Evolutionary conservation across 2,888 invertebrate species (phyloP).

Genomic region (Blastobasis adustella): DNA sequence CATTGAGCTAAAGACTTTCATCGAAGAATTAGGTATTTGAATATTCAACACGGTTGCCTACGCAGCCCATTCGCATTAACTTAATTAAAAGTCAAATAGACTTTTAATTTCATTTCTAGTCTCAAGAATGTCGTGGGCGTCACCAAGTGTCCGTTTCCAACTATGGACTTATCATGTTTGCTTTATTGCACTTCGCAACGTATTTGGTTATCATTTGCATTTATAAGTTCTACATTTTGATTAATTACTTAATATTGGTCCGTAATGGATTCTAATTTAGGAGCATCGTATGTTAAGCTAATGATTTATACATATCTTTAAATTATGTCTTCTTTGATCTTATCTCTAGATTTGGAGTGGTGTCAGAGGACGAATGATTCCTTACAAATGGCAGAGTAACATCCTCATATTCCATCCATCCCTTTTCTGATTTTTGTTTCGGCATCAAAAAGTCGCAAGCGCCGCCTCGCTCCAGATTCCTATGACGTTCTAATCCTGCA

Average conservation of each 20-base stretch:
- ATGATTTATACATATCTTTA: conserved; percentile 4
- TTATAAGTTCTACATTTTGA: conserved; percentile 22
- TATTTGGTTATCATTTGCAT: conserved; percentile 33
- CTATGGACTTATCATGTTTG: conserved; percentile 25
- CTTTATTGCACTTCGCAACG: conserved; percentile 38
- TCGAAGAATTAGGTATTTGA: not conserved
- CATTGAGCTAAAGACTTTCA: not conserved
- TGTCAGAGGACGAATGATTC: conserved; percentile 24
- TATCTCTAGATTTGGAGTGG: conserved; percentile 9
- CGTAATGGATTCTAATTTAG: conserved; percentile 5
- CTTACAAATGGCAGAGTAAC: conserved; percentile 49
- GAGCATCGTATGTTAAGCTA: not conserved
- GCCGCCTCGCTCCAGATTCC: conserved; percentile 27
- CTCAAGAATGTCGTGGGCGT: conserved; percentile 7
- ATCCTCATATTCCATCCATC: conserved; percentile 31
- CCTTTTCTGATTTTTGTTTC: conserved; percentile 28
- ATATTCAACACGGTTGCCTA: conserved; percentile 15
- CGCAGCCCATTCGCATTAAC: conserved; percentile 5
- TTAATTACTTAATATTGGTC: conserved; percentile 11
- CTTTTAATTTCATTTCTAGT: conserved; percentile 22
- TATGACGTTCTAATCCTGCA: conserved; percentile 45
- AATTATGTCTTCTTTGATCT: conserved; percentile 7
- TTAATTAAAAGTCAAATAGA: conserved; percentile 13
- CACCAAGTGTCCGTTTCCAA: conserved; percentile 7
- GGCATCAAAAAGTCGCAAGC: conserved; percentile 38